Percentiles rank a stretch among this genome's conserved stretches.
phyloP scores from a whole-genome alignment of 2,113 vertebrate genomes.

The Chitala chitala region DNA sequence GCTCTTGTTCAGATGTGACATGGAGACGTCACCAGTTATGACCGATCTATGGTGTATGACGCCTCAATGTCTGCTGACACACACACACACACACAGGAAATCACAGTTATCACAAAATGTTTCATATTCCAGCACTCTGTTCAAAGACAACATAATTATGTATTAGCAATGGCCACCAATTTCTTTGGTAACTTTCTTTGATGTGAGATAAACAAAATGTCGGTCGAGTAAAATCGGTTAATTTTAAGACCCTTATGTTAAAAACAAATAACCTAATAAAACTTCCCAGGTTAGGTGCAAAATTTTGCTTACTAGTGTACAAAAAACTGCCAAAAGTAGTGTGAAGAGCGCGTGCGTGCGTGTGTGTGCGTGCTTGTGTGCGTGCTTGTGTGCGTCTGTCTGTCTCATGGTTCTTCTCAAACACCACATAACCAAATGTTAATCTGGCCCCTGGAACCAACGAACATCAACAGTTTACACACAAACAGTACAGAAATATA shows the following conservation, averaged over 20 bases:
- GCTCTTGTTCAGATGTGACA: not conserved
- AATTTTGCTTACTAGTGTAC: no score
- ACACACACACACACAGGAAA: not conserved
- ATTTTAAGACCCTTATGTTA: not conserved
- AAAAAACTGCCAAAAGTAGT: no score
- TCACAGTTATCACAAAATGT: not conserved
- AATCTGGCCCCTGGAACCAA: no score
- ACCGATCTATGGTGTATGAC: not conserved
- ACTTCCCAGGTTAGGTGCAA: no score
- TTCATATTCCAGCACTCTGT: not conserved
- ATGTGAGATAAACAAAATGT: not conserved
- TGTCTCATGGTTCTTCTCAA: not conserved
- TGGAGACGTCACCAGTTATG: not conserved
- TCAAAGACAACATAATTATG: not conserved
- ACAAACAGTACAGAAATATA: not conserved
- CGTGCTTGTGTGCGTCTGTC: no score
- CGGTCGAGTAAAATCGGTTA: not conserved
- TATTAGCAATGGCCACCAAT: not conserved
- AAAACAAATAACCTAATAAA: no score
- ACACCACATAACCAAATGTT: no score
- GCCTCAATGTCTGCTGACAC: not conserved
- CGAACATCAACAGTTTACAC: not conserved
- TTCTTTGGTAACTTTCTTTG: not conserved
- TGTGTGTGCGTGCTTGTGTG: no score
- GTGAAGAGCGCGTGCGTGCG: no score